Evolutionary conservation across 37 sponge, comb jelly and placozoan species (phyloP), one percentile per base, ranked within the genome.

Genomic region (Mnemiopsis leidyi): DNA sequence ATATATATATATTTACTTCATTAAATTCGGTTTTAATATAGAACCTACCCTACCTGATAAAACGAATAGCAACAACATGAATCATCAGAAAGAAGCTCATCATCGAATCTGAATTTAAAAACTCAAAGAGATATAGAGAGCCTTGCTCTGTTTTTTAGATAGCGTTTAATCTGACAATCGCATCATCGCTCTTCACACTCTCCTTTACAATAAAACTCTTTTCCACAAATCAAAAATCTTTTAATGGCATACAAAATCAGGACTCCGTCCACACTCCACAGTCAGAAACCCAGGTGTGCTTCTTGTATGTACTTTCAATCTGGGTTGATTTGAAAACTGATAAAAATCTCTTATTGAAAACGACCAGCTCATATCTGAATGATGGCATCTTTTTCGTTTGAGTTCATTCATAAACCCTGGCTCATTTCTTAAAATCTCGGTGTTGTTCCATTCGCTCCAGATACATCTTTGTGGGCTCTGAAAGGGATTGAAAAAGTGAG

Each of bases 361-460:
- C 13, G 61, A 13, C 13, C 13, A 18, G 61, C 61, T n/a, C n/a
- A n/a, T n/a, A n/a, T n/a, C n/a, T 18, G 61, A 5, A 18, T 48
- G 61, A 48, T 48, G 13, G 5, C 61, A 48, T 48, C 61, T 48
- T 48, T n/a, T 48, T 48, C 9, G 61, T 48, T 48, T 48, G 61
- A 48, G 5, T 5, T 48, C 5, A 13, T 48, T 48, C 61, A 18
- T 48, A 18, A 13, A 48, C 3, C 25, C 5, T 2, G 82, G 3
- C 1, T 85, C 90, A 85, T 40, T 85, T 85, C 61, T 85, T 85
- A 38, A 85, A 85, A 40, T 85, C 90, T 21, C 30, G 33, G 29
- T 36, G 39, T 26, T 39, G 33, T 18, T 85, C 36, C 48, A 85
- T 36, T 2, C 90, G 40, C 61, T 85, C 90, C 0, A 85, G 25